Evolutionary conservation across 2,113 vertebrate species (phyloP), one percentile per base, ranked within the genome.

Genomic region (Pipra filicauda): DNA sequence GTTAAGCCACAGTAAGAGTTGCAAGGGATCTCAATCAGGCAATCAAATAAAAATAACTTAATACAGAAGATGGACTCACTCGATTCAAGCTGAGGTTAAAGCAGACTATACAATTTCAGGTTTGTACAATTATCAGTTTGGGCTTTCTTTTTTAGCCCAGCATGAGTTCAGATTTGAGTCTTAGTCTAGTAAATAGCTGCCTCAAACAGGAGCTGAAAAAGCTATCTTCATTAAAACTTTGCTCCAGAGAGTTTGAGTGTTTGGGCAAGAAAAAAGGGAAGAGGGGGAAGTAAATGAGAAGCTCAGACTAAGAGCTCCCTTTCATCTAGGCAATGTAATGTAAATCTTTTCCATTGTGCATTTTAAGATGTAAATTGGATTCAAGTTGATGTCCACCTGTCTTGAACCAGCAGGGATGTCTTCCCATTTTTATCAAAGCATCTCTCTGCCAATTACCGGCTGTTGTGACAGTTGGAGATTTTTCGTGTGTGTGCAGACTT

Each of bases 371-470:
- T 67, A 96, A 96, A 96, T 96, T 96, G 93, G 93, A 96, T 96
- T 95, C 95, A 94, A 97, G 94, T 89, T 95, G 95, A 96, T 96
- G 93, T 93, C 95, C 96, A 97, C 95, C 93, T 97, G 94, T 95
- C 96, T 97, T 96, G 88, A 97, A 97, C 86, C 96, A 97, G 93
- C 91, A 95, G 94, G 91, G 72, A 86, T 92, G 57, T 95, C 75
- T 93, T 91, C 84, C 66, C 4, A 57, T 67, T 71, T 94, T 94
- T 91, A 92, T 95, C 92, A 97, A 93, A 97, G 95, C 86, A 69
- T 88, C 83, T 79, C 78, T 97, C 90, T 97, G 91, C 95, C 96
- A 97, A 95, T 97, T 97, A 97, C 88, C 66, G 81, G 71, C 62
- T 93, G 49, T 79, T 89, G 44, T 93, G 94, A 94, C 95, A 96